Base-by-base conservation (phyloP, 2,113 vertebrate genomes). In the Copsychus sechellarum region DNA sequence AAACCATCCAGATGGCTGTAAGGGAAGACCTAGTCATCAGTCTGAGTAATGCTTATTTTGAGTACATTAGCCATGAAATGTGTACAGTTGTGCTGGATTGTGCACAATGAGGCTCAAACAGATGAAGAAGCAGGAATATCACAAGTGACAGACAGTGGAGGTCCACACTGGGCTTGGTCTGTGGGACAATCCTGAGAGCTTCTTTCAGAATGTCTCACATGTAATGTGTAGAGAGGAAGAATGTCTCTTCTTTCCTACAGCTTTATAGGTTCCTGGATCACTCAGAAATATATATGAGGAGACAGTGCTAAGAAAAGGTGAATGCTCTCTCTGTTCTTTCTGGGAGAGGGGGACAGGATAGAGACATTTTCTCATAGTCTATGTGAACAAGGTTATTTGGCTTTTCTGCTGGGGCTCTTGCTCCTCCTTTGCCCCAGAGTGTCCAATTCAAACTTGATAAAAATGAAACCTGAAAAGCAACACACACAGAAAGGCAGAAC, bases 1-100 rank as follows among this genome's bases (percentile, higher is more conserved):
- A 94, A 93, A 74, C 43, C 60, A 78, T 53, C 81, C 92, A 93
- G 88, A 86, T 96, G 94, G 92, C 69, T 96, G 72, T 64, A 88
- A 88, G 71, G 5, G 12, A 74, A 90, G 83, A 74, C 79, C 71
- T 83, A 86, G 72, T 92, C 83, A 88, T 81, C 86, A 71, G 42
- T 64, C 79, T 95, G 93, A 92, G 85, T 90, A 90, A 94, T 43
- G 56, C 29, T 80, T 93, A 86, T 92, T 96, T 93, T 81, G 88
- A 71, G 90, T 23, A 10, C 16, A 31, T 81, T 62, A 78, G 36
- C 54, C 33, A 43, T 34, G 69, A 58, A 58, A 25, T 42, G 23
- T 20, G 76, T 82, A 53, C 61, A 43, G 17, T 88, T 84, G 92
- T 74, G 62, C 76, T 93, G 71, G 47, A 36, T 57, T 51, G 29